phyloP scores from a whole-genome alignment of 2,113 vertebrate genomes.

The Paramormyrops kingsleyae region DNA sequence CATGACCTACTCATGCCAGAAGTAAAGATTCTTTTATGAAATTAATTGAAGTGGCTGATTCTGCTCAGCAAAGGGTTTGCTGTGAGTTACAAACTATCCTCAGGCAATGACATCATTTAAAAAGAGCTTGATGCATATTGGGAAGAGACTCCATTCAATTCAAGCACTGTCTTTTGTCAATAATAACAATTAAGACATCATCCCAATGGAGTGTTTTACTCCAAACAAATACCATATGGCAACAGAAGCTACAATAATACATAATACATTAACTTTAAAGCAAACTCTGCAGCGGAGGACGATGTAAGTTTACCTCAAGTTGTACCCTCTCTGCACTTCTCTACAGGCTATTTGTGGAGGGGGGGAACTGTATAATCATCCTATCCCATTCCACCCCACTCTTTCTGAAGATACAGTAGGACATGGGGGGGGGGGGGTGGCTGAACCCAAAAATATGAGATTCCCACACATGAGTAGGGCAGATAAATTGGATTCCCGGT shows the following conservation, averaged over 20 bases:
- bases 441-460: constrained; percentile 23
- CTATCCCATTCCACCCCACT: background rate
- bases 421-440: background rate
- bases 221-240: background rate
- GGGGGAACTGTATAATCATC: background rate
- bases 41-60: background rate
- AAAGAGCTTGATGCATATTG: background rate
- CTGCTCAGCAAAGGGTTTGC: background rate
- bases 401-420: background rate
- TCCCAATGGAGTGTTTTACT: background rate
- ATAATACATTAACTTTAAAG: background rate
- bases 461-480: constrained; percentile 54
- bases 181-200: background rate
- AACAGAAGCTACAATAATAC: background rate
- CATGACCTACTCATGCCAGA: background rate
- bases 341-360: background rate
- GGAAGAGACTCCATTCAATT: background rate
- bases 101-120: background rate
- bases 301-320: background rate
- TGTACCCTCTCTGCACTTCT: background rate
- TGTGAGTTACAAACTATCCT: background rate
- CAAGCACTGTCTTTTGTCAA: background rate
- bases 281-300: background rate
- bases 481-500: constrained; percentile 55
- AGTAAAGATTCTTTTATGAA: background rate